Evolutionary conservation across 2,888 invertebrate species (phyloP).

Genomic region (Hetaerina titia): DNA sequence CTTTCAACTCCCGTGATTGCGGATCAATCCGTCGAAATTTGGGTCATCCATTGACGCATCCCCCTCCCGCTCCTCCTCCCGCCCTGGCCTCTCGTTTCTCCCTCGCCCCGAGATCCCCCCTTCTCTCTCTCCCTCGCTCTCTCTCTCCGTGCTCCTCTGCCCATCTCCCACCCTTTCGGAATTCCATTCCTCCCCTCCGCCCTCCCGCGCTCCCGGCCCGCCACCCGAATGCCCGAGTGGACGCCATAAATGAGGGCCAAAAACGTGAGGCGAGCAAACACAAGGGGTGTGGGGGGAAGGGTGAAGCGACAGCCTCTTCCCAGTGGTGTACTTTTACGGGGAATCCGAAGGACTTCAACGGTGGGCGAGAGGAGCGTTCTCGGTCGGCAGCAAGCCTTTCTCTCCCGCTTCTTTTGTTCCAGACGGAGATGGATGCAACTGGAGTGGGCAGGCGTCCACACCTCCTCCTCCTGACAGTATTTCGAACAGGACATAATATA

Average conservation of each 20-base stretch:
- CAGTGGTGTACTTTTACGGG: too few species aligned
- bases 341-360: too few species aligned
- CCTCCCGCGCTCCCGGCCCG: not conserved
- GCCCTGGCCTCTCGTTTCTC: not conserved
- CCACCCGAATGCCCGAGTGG: not conserved
- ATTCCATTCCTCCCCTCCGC: not conserved
- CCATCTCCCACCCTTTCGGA: not conserved
- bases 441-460: too few species aligned
- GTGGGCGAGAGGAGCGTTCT: too few species aligned
- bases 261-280: not conserved
- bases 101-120: not conserved
- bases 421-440: too few species aligned
- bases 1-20: conserved; percentile 29
- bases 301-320: not conserved
- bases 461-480: too few species aligned
- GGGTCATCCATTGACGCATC: conserved; percentile 43
- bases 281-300: not conserved
- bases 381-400: too few species aligned
- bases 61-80: not conserved
- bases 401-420: too few species aligned
- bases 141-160: not conserved
- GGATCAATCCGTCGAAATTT: conserved; percentile 56
- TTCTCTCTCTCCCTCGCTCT: not conserved
- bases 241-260: conserved; percentile 19
- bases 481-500: too few species aligned